Base-by-base conservation (phyloP, 1,140 invertebrate species). In the Pygmarrhopalites habei region DNA sequence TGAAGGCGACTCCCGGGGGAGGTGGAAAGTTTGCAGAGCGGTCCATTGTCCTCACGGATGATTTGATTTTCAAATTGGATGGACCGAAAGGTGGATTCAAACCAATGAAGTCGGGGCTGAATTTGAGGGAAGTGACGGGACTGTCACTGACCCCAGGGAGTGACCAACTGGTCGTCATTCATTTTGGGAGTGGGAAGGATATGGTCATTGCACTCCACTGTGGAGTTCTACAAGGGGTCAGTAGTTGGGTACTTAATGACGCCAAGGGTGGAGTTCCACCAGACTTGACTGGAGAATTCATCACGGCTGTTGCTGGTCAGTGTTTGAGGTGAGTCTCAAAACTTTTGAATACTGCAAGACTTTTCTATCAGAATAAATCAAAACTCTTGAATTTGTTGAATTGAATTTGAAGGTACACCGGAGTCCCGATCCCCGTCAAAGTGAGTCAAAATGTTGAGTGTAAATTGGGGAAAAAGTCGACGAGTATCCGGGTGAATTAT, bases 141-240 rank as follows among this genome's bases (percentile, higher is more conserved):
- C 60, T 65, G 23, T 70, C 35, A 10, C 64, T 71, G 23, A 65
- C 66, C n/a, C 83, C 88, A 15, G 88, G 86, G 1, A 82, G 80
- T 65, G 94, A 95, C 75, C 93, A 96, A 73, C 80, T 98, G 55
- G 83, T 94, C 59, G 86, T 92, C 12, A 83, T 98, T 67, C 93
- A 96, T 75, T 85, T 93, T 2, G 85, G 85, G 64, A 83, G 83
- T 26, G 88, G 89, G 21, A 94, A 95, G 75, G 95, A 98, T 77
- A 85, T 98, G 72, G 85, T 98, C 32, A 80, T 96, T 5, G 86
- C 87, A 7, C 77, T 94, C 44, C 75, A 81, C 66, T 81, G 80
- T 4, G 75, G 77, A 23, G 73, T 73, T 2, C 72, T 77, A n/a
- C 81, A 80, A 57, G 79, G 85, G 57, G 80, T 90, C 7, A 68